Evolutionary conservation across 2,888 invertebrate genomes (phyloP), one percentile per base, ranked within the genome.

Genomic region (Scaptomyza cyrtandrae): DNA sequence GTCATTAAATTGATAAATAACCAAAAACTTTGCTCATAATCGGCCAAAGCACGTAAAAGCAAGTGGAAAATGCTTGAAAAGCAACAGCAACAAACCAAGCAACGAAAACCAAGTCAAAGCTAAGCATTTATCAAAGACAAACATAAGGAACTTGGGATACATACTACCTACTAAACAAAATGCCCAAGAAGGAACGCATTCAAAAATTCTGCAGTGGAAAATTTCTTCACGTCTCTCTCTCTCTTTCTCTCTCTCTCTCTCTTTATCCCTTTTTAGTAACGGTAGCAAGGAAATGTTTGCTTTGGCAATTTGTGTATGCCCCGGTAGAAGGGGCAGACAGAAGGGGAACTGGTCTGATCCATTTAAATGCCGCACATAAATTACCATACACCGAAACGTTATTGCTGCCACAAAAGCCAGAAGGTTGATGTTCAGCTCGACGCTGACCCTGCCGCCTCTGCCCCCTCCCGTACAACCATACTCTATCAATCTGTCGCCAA

Each of bases 281-380:
- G 56, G 58, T 27, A 45, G 43, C 52, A 46, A 35, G 52, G 52
- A 50, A 59, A 67, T 80, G 80, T 86, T 80, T 80, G 66, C 73
- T 60, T 59, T 67, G 76, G 74, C 82, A 82, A 82, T 86, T 86
- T 85, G 78, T 58, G 74, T 46, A 66, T 58, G 65, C 19, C 60
- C 70, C 62, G 63, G n/a, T n/a, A n/a, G n/a, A n/a, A n/a, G n/a
- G n/a, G n/a, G n/a, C n/a, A 19, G 19, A 19, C 44, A 56, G 75
- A 54, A 48, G 55, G 48, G 16, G 31, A 10, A 27, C 29, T 7
- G 6, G 33, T 53, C 56, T 71, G 80, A 86, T 75, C 79, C 83
- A 87, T 87, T 87, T 82, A 83, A 86, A 86, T 83, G 86, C 87
- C 86, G 72, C 80, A 76, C 83, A 86, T 87, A 87, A 86, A 86